Base-by-base conservation (phyloP, 2,797 vertebrate species). In the Euphonia xanthogaster region DNA sequence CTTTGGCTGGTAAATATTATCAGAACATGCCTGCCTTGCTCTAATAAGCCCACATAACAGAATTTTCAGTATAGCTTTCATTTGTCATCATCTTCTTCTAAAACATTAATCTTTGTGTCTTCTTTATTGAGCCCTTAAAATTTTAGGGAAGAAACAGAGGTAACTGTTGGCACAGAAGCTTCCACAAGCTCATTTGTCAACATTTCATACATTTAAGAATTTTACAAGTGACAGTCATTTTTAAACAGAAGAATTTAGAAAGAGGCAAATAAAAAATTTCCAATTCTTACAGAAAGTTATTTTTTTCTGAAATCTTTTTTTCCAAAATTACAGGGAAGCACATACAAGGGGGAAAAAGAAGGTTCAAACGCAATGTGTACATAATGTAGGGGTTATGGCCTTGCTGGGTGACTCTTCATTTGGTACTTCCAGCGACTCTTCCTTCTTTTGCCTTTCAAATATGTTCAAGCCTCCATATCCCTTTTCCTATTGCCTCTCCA, bases 301-400 rank as follows among this genome's bases (percentile, higher is more conserved):
- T 85, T 3, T 39, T 82, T 85, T 66, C 20, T 45, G 51, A 82
- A 81, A 33, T 66, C 1, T 5, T 53, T 78, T 39, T 85, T 60
- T 14, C 45, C 12, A 68, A n/a, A 39, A 12, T 88, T 62, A 17
- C 12, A 65, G 37, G 11, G 40, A 78, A 67, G 23, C 15, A n/a
- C 16, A 18, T 10, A 45, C 45, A 70, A 47, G 9, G 20, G 8
- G 10, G 9, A 2, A 7, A 33, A 37, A n/a, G 37, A n/a, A 27
- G 7, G 17, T 13, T 11, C 28, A 37, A 50, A 79, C 0, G 0
- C 9, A 13, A 1, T 42, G 4, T 55, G 3, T 61, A 5, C 12
- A 2, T 30, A 9, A 3, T 11, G 14, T 37, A n/a, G 47, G 21
- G 40, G 2, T 61, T 40, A 28, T 1, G 18, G 7, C 19, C 21